Base-by-base conservation (phyloP, 35 echinoderm and acorn worm species). In the Apostichopus parvimensis region DNA sequence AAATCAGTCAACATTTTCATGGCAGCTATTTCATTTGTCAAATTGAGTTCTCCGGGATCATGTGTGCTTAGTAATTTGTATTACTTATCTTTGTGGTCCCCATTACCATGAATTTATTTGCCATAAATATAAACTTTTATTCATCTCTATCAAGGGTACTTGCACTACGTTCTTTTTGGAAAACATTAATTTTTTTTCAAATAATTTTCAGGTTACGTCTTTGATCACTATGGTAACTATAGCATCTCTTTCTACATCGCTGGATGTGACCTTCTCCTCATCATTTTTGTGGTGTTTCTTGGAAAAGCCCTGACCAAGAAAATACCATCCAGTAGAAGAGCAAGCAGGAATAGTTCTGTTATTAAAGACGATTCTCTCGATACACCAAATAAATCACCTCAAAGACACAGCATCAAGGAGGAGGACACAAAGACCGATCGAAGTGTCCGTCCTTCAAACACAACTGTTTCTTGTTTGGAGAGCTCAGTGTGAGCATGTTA, bases 221-320 rank as follows among this genome's bases (percentile, higher is more conserved):
- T 58, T 21, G 89, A 91, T 13, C 55, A 78, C 10, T 78, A 59
- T 20, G 89, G 89, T 22, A 91, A 79, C 75, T 91, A 91, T 72
- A 54, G 73, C 55, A 53, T 91, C 5, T 91, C 89, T 20, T 91
- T 91, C 73, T 91, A 57, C 89, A 79, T 91, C 25, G 89, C 89
- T 57, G 89, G 89, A 9, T 77, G 54, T 79, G 89, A 78, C 77
- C 77, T 91, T 8, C 6, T 91, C 4, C 89, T 91, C 77, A 17
- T 88, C 15, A 88, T 88, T 2, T 15, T 88, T 9, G 18, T 88
- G 1, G 86, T 88, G 61, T 23, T 60, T 73, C 8, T 73, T 72
- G 86, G 86, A 88, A 88, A 88, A 4, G 60, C 62, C 0, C 25
- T 88, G 61, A 88, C 86, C 17, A 88, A 88, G 68, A 88, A 73